Percentiles rank a stretch among this genome's conserved stretches.
phyloP scores from a whole-genome alignment of 2,888 invertebrate species.

The Pseudococcus jackbeardsleyi region DNA sequence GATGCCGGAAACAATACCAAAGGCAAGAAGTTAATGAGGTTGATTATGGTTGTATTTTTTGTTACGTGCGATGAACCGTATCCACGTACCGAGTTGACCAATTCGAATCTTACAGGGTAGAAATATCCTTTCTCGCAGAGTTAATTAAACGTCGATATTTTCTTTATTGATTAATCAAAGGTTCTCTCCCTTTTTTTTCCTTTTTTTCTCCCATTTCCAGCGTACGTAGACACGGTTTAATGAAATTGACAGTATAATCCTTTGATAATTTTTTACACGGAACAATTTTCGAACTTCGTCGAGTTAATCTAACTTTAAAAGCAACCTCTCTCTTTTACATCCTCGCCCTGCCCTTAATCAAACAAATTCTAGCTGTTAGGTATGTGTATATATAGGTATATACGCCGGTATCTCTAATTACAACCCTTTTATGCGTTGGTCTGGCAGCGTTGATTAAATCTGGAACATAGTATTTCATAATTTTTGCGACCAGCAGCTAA shows the following conservation, averaged over 20 bases:
- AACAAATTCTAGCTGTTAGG: constrained; percentile 53
- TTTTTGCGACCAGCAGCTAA: constrained; percentile 33
- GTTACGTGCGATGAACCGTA: neutral
- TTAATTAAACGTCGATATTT: constrained; percentile 57
- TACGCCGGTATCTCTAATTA: constrained; percentile 52
- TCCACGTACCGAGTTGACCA: neutral
- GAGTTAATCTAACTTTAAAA: constrained; percentile 55
- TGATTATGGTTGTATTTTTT: constrained; percentile 29
- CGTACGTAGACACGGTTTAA: constrained; percentile 20
- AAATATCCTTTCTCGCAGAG: neutral
- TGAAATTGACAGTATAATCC: constrained; percentile 53
- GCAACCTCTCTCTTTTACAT: constrained; percentile 30
- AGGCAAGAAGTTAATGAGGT: constrained; percentile 22
- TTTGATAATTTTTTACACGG: constrained; percentile 56
- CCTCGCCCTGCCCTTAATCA: constrained; percentile 28
- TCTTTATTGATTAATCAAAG: constrained; percentile 56
- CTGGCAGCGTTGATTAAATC: constrained; percentile 53
- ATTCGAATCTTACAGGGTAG: constrained; percentile 24
- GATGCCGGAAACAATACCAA: neutral
- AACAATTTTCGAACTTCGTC: constrained; percentile 49
- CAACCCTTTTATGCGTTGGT: constrained; percentile 53
- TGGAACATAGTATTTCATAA: constrained; percentile 52
- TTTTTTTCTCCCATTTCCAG: neutral
- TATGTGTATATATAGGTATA: constrained; percentile 34
- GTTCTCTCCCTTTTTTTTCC: neutral